These are phyloP conservation scores for Naja naja DNA, from an alignment of 2,113 vertebrate genomes.

Conservation along the genomic window DNA sequence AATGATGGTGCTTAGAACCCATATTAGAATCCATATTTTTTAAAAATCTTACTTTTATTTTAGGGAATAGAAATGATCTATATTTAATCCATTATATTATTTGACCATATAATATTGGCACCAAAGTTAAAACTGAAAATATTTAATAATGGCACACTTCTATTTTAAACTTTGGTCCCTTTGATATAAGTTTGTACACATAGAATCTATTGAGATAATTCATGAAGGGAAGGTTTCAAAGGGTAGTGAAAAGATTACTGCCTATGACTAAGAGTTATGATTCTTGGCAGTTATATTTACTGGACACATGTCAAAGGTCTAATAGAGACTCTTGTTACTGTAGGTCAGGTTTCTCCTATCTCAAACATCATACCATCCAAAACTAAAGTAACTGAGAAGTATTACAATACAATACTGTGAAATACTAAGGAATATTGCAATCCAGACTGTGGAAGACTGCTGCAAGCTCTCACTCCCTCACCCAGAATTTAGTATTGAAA, in stretches of 20 bases:
- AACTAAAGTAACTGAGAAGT: background rate
- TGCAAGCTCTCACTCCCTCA: background rate
- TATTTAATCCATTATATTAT: background rate
- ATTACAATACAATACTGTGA: background rate
- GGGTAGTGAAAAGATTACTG: background rate
- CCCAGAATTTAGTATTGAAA: background rate
- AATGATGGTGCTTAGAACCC: background rate
- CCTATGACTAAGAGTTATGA: background rate
- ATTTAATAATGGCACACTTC: background rate
- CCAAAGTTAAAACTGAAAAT: background rate
- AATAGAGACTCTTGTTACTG: background rate
- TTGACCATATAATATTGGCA: background rate
- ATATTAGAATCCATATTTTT: background rate
- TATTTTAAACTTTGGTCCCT: background rate
- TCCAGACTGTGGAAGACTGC: background rate
- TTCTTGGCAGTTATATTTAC: background rate
- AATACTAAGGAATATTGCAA: background rate
- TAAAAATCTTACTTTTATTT: background rate
- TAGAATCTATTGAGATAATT: background rate
- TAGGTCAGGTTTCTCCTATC: background rate
- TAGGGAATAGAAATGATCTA: background rate
- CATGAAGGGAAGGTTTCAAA: background rate
- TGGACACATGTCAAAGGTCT: background rate
- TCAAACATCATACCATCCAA: background rate
- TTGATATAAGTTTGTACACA: background rate